phyloP scores from a whole-genome alignment of 1,140 invertebrate species.

The Lasaia peninsularis region DNA sequence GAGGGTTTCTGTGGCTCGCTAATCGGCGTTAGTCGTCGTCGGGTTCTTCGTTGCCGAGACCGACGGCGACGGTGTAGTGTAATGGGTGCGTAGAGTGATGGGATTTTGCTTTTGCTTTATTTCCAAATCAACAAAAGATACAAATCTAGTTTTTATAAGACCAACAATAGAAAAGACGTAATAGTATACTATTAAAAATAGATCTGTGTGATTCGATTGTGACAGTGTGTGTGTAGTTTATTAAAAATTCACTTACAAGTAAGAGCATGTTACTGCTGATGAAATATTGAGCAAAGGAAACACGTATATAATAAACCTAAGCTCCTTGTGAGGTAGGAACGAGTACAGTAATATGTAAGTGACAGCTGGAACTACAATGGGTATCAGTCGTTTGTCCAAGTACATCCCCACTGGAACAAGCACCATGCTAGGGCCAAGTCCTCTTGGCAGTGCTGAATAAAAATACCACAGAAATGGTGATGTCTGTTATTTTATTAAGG shows the following conservation, averaged over 20 bases:
- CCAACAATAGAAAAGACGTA: too few relatives aligned
- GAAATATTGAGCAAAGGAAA: conserved; percentile 95
- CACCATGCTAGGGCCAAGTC: conserved; percentile 88
- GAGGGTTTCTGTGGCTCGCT: too few relatives aligned
- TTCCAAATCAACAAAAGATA: too few relatives aligned
- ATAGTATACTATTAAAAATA: too few relatives aligned
- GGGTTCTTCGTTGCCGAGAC: too few relatives aligned
- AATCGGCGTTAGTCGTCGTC: too few relatives aligned
- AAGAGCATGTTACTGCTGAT: conserved; percentile 90
- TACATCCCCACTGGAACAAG: conserved; percentile 90
- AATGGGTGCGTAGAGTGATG: too few relatives aligned
- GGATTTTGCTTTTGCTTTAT: too few relatives aligned
- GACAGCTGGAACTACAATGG: conserved; percentile 85
- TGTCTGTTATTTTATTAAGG: conserved; percentile 81
- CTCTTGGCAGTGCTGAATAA: conserved; percentile 96
- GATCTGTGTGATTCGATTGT: too few relatives aligned
- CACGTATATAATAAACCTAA: conserved; percentile 98
- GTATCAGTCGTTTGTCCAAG: conserved; percentile 83
- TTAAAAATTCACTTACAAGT: conserved; percentile 85
- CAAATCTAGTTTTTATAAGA: too few relatives aligned
- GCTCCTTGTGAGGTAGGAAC: conserved; percentile 97
- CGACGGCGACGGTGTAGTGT: too few relatives aligned
- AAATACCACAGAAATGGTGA: conserved; percentile 99
- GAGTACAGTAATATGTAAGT: conserved; percentile 95
- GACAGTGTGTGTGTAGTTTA: too few relatives aligned